Conservation (phyloP, 2,888 invertebrate species). For the Buathra laborator region DNA sequence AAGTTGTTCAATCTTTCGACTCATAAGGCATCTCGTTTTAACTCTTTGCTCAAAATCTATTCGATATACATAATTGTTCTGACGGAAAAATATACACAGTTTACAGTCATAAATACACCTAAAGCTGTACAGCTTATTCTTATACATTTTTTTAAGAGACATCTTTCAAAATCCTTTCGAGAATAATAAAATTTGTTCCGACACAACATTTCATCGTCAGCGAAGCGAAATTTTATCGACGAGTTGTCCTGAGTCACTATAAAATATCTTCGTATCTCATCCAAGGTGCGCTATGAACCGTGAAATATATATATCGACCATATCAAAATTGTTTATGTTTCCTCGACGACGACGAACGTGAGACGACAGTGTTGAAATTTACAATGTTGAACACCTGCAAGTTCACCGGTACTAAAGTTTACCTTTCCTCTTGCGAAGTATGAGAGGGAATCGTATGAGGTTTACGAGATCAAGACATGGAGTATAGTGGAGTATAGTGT, state of each 20-base stretch:
- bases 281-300: background rate
- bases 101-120: too few species aligned
- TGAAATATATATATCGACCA: slow-evolving; percentile 5
- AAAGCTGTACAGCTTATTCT: too few species aligned
- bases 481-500: slow-evolving; percentile 2
- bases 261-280: too few species aligned
- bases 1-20: too few species aligned
- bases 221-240: background rate
- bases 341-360: background rate
- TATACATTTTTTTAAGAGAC: background rate
- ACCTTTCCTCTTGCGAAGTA: slow-evolving; percentile 25
- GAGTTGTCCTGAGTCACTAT: background rate
- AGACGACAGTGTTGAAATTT: background rate
- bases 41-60: too few species aligned
- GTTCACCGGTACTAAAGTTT: slow-evolving; percentile 7
- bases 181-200: background rate
- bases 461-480: slow-evolving; percentile 45
- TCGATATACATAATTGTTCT: too few species aligned
- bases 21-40: too few species aligned
- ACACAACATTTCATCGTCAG: background rate
- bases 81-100: too few species aligned
- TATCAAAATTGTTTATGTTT: slow-evolving; percentile 34
- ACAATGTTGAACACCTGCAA: slow-evolving; percentile 28
- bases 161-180: background rate
- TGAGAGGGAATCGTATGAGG: slow-evolving; percentile 9